Percentiles rank a stretch among this genome's conserved stretches.
phyloP scores from a whole-genome alignment of 2,113 vertebrate genomes.

The Xiphophorus maculatus region DNA sequence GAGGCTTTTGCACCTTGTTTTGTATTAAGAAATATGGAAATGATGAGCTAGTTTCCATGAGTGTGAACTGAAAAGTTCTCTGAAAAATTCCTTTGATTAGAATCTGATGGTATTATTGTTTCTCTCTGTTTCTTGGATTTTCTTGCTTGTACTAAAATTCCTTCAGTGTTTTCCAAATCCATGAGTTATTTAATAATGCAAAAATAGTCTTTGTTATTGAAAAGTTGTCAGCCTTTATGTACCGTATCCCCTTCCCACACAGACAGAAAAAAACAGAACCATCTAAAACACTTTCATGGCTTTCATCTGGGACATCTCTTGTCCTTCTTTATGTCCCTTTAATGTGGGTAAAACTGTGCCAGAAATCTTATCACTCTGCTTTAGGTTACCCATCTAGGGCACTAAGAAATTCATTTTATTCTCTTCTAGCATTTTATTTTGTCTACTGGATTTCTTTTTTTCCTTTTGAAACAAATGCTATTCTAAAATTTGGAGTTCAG shows the following conservation, averaged over 20 bases:
- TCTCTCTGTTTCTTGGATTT: not conserved
- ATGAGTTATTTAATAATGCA: not conserved
- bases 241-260: not conserved
- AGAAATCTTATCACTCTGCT: not conserved
- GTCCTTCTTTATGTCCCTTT: not conserved
- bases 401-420: not conserved
- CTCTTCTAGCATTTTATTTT: not conserved
- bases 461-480: too few species aligned
- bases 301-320: not conserved
- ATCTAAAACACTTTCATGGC: not conserved
- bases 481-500: not conserved
- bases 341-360: too few species aligned
- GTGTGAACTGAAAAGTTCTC: not conserved
- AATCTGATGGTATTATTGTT: not conserved
- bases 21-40: not conserved
- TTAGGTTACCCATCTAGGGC: not conserved
- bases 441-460: not conserved
- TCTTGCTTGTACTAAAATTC: not conserved
- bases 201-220: not conserved
- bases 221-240: not conserved
- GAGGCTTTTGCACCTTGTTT: not conserved
- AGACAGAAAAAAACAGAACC: not conserved
- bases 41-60: not conserved
- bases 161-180: not conserved
- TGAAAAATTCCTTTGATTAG: not conserved